Conservation (phyloP, 2,797 vertebrate species). For the Syngnathus rostellatus region DNA sequence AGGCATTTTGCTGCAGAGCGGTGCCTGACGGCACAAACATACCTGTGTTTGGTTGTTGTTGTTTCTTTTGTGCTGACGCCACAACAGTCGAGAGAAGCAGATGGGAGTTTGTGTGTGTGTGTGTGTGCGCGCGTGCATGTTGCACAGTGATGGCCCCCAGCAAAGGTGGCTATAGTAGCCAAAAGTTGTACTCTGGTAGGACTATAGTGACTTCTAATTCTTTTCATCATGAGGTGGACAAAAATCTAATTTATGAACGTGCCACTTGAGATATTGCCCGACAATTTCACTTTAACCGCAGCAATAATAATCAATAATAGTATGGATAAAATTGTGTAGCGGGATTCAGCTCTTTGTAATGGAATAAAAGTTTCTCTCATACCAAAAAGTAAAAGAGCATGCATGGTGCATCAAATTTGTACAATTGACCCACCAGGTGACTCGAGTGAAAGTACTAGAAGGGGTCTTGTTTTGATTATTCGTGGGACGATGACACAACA, state of each 20-base stretch:
- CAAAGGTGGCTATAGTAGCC: neutral
- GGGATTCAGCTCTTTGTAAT: too few relatives aligned
- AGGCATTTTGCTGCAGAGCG: slow-evolving; percentile 40
- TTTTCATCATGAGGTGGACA: neutral
- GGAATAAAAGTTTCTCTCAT: too few relatives aligned
- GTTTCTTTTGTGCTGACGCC: slow-evolving; percentile 58
- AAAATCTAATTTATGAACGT: neutral
- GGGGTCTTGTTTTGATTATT: too few relatives aligned
- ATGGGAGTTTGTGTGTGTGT: slow-evolving; percentile 38
- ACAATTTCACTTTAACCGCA: too few relatives aligned
- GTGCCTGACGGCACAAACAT: slow-evolving; percentile 29
- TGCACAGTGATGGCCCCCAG: neutral
- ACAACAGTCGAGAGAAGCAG: slow-evolving; percentile 53
- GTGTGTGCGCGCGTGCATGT: slow-evolving; percentile 7
- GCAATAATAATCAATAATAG: too few relatives aligned
- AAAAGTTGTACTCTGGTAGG: neutral
- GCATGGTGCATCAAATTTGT: too few relatives aligned
- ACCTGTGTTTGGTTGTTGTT: slow-evolving; percentile 47
- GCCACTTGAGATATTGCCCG: neutral
- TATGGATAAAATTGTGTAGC: too few relatives aligned
- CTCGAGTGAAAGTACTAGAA: too few relatives aligned
- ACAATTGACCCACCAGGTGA: too few relatives aligned
- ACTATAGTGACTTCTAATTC: neutral
- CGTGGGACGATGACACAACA: too few relatives aligned
- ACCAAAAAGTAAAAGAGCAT: too few relatives aligned